phyloP scores from a whole-genome alignment of 2,797 vertebrate genomes.

The Tenualosa thibaudeaui region DNA sequence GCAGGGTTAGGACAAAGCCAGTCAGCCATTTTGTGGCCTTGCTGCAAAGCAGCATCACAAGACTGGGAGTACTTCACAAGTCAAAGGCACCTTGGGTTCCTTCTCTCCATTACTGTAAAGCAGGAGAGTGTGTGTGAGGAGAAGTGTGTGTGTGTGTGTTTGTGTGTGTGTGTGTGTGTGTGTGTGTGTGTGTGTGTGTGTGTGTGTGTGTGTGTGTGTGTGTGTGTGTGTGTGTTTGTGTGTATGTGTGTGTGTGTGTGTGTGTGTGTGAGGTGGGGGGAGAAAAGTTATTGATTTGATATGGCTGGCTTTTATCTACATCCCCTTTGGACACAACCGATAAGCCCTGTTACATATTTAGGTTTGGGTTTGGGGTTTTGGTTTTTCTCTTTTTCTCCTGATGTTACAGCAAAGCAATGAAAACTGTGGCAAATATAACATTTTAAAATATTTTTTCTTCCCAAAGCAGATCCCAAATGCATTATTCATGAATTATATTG shows the following conservation, averaged over 20 bases:
- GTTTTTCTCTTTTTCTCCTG: background rate
- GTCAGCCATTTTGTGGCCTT: constrained; percentile 29
- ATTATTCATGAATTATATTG: constrained; percentile 5
- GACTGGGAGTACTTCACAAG: background rate
- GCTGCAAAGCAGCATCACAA: background rate
- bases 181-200: constrained; percentile 29
- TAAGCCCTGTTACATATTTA: constrained; percentile 7
- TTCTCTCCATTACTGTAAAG: constrained; percentile 10
- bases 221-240: background rate
- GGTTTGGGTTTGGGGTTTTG: background rate
- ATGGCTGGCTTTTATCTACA: constrained; percentile 65
- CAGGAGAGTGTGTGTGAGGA: too few relatives aligned
- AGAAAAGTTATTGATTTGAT: constrained; percentile 37
- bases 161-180: background rate
- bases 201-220: constrained; percentile 35
- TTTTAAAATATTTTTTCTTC: background rate
- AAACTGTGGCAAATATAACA: background rate
- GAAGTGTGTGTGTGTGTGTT: background rate
- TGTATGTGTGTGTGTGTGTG: constrained; percentile 25
- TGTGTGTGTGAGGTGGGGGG: constrained; percentile 38
- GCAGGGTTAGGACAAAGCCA: background rate
- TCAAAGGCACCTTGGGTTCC: constrained; percentile 23
- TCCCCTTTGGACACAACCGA: constrained; percentile 28
- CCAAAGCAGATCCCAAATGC: constrained; percentile 12
- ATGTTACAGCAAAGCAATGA: background rate